These are phyloP conservation scores for Amiota minor DNA, from an alignment of 2,888 invertebrate genomes.

Conservation along the genomic window DNA sequence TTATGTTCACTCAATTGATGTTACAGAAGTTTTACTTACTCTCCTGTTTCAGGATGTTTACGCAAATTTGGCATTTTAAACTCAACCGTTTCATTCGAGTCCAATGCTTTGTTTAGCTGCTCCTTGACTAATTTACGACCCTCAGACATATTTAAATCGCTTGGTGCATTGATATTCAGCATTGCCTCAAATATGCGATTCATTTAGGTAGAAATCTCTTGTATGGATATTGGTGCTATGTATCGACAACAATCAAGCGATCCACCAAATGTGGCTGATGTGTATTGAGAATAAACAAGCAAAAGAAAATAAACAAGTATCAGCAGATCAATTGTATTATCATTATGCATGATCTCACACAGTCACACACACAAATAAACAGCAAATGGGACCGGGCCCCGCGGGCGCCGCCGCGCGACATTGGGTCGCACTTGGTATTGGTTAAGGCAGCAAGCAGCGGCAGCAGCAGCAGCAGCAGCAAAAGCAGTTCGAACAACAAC, in stretches of 20 bases:
- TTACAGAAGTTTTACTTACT: conserved; percentile 48
- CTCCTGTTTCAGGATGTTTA: conserved; percentile 73
- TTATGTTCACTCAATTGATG: neutral
- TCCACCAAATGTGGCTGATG: conserved; percentile 78
- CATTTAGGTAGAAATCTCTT: conserved; percentile 79
- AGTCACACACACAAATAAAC: too few species aligned
- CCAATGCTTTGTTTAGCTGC: conserved; percentile 76
- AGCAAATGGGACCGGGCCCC: too few species aligned
- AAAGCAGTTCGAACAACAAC: conserved; percentile 18
- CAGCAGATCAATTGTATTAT: too few species aligned
- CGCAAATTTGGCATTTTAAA: conserved; percentile 91
- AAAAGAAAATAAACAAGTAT: too few species aligned
- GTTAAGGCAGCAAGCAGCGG: conserved; percentile 51
- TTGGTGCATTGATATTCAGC: conserved; percentile 77
- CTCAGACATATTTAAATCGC: conserved; percentile 79
- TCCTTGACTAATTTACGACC: conserved; percentile 81
- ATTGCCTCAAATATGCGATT: conserved; percentile 79
- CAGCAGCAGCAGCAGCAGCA: conserved; percentile 31
- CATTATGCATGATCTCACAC: too few species aligned
- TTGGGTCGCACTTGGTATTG: conserved; percentile 53
- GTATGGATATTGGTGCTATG: conserved; percentile 78
- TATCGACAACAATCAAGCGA: conserved; percentile 82
- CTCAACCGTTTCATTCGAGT: conserved; percentile 78
- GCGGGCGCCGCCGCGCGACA: too few species aligned
- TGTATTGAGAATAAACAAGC: conserved; percentile 33